Base-by-base conservation (phyloP, 2,888 invertebrate species). In the Andrena bucephala region DNA sequence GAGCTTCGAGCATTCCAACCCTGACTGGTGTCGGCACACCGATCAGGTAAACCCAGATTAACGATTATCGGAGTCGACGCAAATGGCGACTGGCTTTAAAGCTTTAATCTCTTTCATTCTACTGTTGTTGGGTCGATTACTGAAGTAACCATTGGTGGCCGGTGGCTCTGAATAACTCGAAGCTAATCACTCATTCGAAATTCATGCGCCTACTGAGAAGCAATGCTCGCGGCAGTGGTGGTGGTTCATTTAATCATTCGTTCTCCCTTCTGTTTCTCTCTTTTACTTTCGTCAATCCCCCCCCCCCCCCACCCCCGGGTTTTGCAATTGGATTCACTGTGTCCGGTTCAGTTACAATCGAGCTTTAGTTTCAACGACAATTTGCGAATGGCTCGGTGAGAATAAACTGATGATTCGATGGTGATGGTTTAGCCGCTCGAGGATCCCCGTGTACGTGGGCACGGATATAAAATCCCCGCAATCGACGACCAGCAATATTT, bases 1-100 rank as follows among this genome's bases (percentile, higher is more conserved):
- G 97, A 96, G 97, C 97, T 93, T 97, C 97, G 95, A 97, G 97
- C 95, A 98, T 98, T 95, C 97, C 98, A 94, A 97, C 97, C 95
- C 96, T 97, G 95, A 96, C 96, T 92, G 96, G 96, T 94, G 95
- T 96, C 94, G 96, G 96, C 94, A 95, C 95, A 93, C 94, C 96
- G 94, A 96, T 96, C 96, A 97, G 97, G 97, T 97, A 97, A 95
- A 94, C 92, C 91, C 71, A 90, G 88, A 90, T 91, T 92, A 91
- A 92, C 91, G 77, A 90, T 91, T 89, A 85, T 83, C 60, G 67
- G 52, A 31, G 57, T 60, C 20, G 29, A 16, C 24, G 67, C 2
- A 67, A 60, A 70, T 31, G 48, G 29, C 16, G 36, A 66, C 59
- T 63, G 71, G 69, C 77, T 83, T 69, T 69, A 59, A 42, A 42